Base-by-base conservation (phyloP, 2,888 invertebrate species). In the Nemurella pictetii region DNA sequence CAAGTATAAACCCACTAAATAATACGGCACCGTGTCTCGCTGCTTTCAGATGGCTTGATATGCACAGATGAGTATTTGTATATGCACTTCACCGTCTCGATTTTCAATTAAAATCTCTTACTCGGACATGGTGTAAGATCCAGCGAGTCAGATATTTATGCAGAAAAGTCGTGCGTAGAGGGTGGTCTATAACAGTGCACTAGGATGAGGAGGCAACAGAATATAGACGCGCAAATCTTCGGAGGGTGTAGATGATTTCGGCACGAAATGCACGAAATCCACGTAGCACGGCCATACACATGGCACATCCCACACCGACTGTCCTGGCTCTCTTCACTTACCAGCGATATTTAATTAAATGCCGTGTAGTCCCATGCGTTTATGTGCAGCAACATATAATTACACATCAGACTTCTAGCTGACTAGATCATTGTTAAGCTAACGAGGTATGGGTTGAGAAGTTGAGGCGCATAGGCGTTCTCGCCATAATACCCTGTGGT, bases 301-400 rank as follows among this genome's bases (percentile, higher is more conserved):
- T 55, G 15, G n/a, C 55, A 55, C 55, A 55, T 12, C 55, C 55
- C 55, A 55, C 55, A 55, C 55, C 20, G n/a, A n/a, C n/a, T 20
- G 55, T 55, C 20, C 55, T 55, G 9, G 55, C 20, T 55, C 20
- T 20, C 20, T 20, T 55, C 55, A 25, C 1, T 75, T n/a, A 25
- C 75, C 26, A 75, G 9, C 28, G 9, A 28, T 75, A 75, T 75
- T 55, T 75, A 75, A 75, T 75, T 75, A 75, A 75, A 75, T n/a
- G 26, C 25, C n/a, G 75, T 75, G 15, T 9, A 55, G 55, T n/a
- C 55, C 55, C 55, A 27, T 74, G 26, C 75, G 27, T 75, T 27
- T 7, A 75, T 36, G 75, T 75, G 28, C 75, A 55, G 15, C 55
- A 55, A 55, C 75, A 75, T 75, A 75, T 75, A 26, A 75, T 75